phyloP scores from a whole-genome alignment of 2,888 invertebrate species.

The Osedax frankpressi region DNA sequence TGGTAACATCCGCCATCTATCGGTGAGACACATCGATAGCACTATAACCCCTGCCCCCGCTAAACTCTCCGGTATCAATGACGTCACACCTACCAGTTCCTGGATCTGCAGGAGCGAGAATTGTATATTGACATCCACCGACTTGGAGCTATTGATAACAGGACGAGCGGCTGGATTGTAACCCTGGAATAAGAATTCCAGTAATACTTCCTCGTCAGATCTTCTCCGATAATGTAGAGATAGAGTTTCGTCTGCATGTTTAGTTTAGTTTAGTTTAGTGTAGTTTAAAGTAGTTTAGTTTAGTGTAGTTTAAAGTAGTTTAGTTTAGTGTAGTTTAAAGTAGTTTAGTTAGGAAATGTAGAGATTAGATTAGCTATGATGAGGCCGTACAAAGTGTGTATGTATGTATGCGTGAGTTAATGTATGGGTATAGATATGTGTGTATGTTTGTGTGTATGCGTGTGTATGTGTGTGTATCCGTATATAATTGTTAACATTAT shows the following conservation, averaged over 20 bases:
- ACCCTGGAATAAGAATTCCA: slow-evolving; percentile 21
- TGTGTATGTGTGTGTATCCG: background rate
- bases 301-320: too few relatives aligned
- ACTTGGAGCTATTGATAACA: slow-evolving; percentile 21
- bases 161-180: slow-evolving; percentile 25
- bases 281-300: too few relatives aligned
- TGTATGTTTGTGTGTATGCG: background rate
- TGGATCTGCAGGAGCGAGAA: slow-evolving; percentile 25
- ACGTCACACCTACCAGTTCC: slow-evolving; percentile 19
- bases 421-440: background rate
- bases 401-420: too few relatives aligned
- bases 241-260: background rate
- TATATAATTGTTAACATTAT: background rate
- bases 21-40: too few relatives aligned
- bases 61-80: too few relatives aligned
- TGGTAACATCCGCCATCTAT: too few relatives aligned
- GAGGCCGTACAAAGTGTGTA: too few relatives aligned
- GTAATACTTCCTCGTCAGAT: slow-evolving; percentile 23
- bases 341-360: too few relatives aligned
- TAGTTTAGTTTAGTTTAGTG: too few relatives aligned
- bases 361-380: too few relatives aligned
- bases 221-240: background rate
- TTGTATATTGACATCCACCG: slow-evolving; percentile 22
- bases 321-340: too few relatives aligned
- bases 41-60: too few relatives aligned